Evolutionary conservation across 2,113 vertebrate genomes (phyloP).

Genomic region (Herpailurus yagouaroundi): DNA sequence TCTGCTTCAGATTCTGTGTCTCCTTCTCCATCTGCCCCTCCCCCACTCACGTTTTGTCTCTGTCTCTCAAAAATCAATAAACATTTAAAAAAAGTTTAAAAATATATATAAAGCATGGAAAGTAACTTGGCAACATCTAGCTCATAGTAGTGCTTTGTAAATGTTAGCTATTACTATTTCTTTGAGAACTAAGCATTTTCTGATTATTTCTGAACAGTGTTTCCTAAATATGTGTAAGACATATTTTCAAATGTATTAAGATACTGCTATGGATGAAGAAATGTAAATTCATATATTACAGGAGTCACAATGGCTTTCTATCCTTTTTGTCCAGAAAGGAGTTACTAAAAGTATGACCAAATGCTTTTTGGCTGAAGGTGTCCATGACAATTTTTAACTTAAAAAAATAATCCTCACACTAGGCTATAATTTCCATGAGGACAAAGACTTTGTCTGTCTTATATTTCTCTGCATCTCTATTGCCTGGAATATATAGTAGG

Average conservation of each 20-base stretch:
- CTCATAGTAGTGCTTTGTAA: not conserved
- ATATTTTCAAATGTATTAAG: conserved; percentile 2
- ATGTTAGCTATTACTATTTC: not conserved
- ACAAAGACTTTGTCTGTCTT: not conserved
- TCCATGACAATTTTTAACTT: not conserved
- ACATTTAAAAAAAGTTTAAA: no score
- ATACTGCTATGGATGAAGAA: not conserved
- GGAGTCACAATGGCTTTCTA: not conserved
- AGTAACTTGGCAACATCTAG: not conserved
- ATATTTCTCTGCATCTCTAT: not conserved
- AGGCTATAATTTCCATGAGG: not conserved
- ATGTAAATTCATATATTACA: not conserved
- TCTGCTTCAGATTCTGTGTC: no score
- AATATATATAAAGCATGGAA: not conserved
- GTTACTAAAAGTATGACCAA: not conserved
- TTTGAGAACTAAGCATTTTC: not conserved
- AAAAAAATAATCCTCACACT: conserved; percentile 12
- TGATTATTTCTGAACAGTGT: not conserved
- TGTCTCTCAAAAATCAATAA: no score
- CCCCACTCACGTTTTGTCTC: no score
- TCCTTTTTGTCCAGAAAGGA: not conserved
- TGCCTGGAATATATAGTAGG: not conserved
- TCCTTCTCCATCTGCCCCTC: no score
- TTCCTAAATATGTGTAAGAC: not conserved
- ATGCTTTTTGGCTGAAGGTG: not conserved